Percentiles rank a stretch among this genome's conserved stretches.
Conservation (phyloP, 2,797 vertebrate species). For the Clarias fuscus region DNA sequence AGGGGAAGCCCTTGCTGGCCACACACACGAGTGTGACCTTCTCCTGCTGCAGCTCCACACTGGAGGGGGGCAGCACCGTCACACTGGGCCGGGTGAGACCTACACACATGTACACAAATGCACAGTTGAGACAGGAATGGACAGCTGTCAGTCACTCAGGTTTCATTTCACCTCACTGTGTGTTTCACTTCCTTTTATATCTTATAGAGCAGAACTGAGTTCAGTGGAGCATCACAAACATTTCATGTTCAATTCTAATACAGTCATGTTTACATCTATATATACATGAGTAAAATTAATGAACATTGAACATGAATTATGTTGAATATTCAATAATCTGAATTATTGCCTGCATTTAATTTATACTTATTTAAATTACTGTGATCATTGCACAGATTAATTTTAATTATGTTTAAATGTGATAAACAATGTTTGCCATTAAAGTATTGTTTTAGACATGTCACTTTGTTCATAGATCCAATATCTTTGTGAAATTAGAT, state of each 20-base stretch:
- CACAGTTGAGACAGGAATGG: neutral
- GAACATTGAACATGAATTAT: too few species aligned
- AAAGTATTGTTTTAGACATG: neutral
- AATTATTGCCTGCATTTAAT: too few species aligned
- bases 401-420: neutral
- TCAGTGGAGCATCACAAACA: neutral
- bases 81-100: conserved; percentile 33
- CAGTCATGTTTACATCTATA: neutral
- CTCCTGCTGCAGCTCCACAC: too few species aligned
- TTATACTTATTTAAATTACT: too few species aligned
- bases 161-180: neutral
- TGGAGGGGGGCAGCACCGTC: conserved; percentile 51
- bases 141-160: neutral
- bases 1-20: too few species aligned
- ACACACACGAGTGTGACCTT: too few species aligned
- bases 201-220: neutral
- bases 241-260: neutral
- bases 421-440: neutral
- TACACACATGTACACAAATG: conserved; percentile 1
- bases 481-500: neutral
- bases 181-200: neutral
- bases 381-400: neutral
- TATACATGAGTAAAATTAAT: neutral
- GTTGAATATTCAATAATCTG: too few species aligned
- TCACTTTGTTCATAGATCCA: neutral